Base-by-base conservation (phyloP, 92 coral and sea anemone species). In the Porites rus region DNA sequence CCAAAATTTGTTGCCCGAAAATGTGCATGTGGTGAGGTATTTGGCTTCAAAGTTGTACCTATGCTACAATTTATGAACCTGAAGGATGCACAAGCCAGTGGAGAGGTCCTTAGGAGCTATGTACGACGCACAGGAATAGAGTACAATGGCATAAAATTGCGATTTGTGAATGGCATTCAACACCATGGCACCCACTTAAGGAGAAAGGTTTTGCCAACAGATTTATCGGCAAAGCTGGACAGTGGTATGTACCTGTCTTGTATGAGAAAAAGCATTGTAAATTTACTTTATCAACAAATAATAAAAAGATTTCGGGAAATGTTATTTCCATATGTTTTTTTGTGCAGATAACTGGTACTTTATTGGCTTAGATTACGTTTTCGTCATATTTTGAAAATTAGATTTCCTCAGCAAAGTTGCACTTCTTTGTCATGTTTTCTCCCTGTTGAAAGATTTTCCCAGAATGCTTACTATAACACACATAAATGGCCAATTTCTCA, bases 181-280 rank as follows among this genome's bases (percentile, higher is more conserved):
- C 84, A 87, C 80, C 84, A 75, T 74, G 80, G 86, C 51, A 80
- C 84, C 84, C 90, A 87, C 65, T 52, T 79, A 46, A 52, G 78
- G 68, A 59, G 86, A 62, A 43, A 79, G 43, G 76, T 25, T 31
- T 72, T 78, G 70, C 66, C 80, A 22, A 72, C 65, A 73, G 72
- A 86, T 60, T 72, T 86, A 80, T 52, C 69, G 54, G 70, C 77
- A 78, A 72, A 86, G 84, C 85, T 86, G 22, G 90, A 87, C 90
- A 87, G 72, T 69, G 90, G 90, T 87, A 79, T 56, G 87, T 83
- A 73, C 62, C 53, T 77, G 62, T 21, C 31, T 74, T 11, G 31
- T 51, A 28, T 51, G 17, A 51, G 77, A 74, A 52, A 74, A 74
- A 51, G 76, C 25, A 53, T 38, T 46, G 58, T 25, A 25, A 25